Percentiles rank a stretch among this genome's conserved stretches.
These are phyloP conservation scores for Sinocyclocheilus rhinocerous DNA, from an alignment of 2,113 vertebrate genomes.

Conservation along the genomic window DNA sequence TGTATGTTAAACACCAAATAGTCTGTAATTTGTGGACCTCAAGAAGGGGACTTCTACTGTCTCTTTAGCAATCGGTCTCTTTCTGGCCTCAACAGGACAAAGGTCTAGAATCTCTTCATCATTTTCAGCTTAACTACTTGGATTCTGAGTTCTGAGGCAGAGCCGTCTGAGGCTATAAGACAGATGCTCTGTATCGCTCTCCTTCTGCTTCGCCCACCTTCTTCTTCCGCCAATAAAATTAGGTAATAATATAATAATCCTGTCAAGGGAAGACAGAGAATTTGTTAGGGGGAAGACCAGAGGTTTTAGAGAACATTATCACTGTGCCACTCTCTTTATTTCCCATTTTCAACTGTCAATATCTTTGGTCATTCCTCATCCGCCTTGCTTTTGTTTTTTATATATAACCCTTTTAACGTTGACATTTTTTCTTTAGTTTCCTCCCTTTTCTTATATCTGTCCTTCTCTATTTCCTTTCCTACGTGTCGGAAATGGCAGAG, in stretches of 20 bases:
- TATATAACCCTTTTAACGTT: conserved; percentile 7
- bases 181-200: conserved; percentile 3
- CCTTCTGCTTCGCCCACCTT: background rate
- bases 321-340: conserved; percentile 23
- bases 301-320: conserved; percentile 22
- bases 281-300: conserved; percentile 25
- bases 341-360: conserved; percentile 26
- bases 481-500: conserved; percentile 6
- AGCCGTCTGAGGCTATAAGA: background rate
- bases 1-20: too few species aligned
- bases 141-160: conserved; percentile 6
- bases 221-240: conserved; percentile 3
- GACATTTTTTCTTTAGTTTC: background rate
- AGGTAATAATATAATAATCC: conserved; percentile 35
- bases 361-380: background rate
- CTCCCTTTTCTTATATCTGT: conserved; percentile 4
- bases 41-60: background rate
- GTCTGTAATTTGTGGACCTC: background rate
- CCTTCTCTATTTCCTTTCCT: background rate
- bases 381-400: background rate
- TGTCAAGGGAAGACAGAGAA: conserved; percentile 9
- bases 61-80: too few species aligned
- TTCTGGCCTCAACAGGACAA: background rate
- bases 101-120: conserved; percentile 8
- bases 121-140: conserved; percentile 21